Base-by-base conservation (phyloP, 1,140 invertebrate genomes). In the Charaxes varanes region DNA sequence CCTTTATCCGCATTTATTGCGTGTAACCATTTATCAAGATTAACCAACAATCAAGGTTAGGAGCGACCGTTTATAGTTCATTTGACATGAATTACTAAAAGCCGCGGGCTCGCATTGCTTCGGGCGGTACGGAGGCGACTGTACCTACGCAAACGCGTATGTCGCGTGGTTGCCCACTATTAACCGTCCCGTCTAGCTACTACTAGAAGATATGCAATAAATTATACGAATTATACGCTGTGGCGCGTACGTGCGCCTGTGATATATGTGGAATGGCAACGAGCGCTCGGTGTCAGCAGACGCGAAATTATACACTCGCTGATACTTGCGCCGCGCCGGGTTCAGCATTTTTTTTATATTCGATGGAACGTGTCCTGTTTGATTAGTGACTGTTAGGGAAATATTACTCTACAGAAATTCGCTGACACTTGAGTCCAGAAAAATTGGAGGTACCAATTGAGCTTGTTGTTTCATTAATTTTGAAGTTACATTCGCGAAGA, bases 191-290 rank as follows among this genome's bases (percentile, higher is more conserved):
- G 55, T 50, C 51, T 53, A 43, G 65, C 71, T 76, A 74, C 72
- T 67, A 78, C 62, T 43, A 51, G 51, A 38, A 47, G 41, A 52
- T 58, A 52, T 48, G 49, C 66, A 58, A 78, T 78, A 81, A 81
- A 79, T 79, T 72, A 79, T 58, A 67, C 69, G 78, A 82, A 79
- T 79, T 82, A 79, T 78, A 82, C 70, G 61, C 58, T 60, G 57
- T 53, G 60, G 53, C 54, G 62, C 47, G 44, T 62, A 64, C 63
- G 66, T 62, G 61, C 55, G 44, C 62, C 46, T 48, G 74, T 82
- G 74, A 82, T 79, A 82, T 82, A 82, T 71, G 72, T 67, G 55
- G 61, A 59, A 77, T 63, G 50, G 62, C 71, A 55, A 62, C 61
- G 24, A 36, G 38, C 36, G 51, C 51, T 48, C 46, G 53, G 58